Base-by-base conservation (phyloP, 2,797 vertebrate genomes). In the Balearica regulorum region DNA sequence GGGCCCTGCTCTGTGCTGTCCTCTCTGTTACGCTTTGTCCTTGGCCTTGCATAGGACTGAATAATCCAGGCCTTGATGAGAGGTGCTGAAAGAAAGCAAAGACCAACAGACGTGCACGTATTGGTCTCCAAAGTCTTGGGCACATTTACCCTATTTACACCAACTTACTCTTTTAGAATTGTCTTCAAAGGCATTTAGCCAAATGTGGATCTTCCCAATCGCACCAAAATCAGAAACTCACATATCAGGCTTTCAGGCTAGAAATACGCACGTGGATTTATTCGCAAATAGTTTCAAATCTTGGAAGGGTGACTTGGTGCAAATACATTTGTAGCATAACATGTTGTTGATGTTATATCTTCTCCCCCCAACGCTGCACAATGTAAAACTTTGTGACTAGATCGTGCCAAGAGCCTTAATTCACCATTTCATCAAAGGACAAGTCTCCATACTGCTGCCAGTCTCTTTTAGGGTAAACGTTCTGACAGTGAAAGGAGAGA, bases 401-500 rank as follows among this genome's bases (percentile, higher is more conserved):
- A 57, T 22, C 62, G 87, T 72, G 77, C 86, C 41, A 57, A 33
- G 79, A 80, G 76, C 83, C 72, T 89, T 86, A 83, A 48, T 80
- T 81, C 83, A 81, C 31, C 26, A 9, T 69, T 83, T 55, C 87
- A 61, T 53, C 83, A 48, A 54, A 94, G 96, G 60, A 85, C 85
- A 35, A 29, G 13, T 73, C n/a, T 46, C 39, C n/a, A 18, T 41
- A 9, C 1, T 83, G 92, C 77, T 95, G 92, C 55, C 96, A 95
- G 85, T 25, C 79, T 81, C 87, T 77, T 87, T 29, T 35, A 77
- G 66, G 90, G 75, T 37, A 79, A 83, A 75, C 0, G 1, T 37
- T 75, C 58, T 90, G 93, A 82, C 92, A 96, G 71, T 82, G 65
- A 75, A 89, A 94, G 87, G 61, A 89, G 61, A 91, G 94, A 95